phyloP scores from a whole-genome alignment of 1,140 invertebrate genomes.

The Drosophila funebris region DNA sequence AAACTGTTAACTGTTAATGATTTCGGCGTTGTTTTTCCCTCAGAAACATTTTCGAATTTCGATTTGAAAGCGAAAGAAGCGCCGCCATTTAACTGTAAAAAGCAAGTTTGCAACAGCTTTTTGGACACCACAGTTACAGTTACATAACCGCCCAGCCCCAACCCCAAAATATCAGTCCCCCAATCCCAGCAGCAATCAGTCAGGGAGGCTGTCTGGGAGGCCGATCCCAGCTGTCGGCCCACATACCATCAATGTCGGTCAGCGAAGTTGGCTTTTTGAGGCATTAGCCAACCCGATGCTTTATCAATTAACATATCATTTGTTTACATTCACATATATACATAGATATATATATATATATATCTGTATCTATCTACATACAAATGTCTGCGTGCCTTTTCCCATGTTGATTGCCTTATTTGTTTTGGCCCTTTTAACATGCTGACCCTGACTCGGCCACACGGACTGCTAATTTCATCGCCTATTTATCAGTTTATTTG shows the following conservation, averaged over 20 bases:
- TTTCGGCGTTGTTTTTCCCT: slow-evolving; percentile 68
- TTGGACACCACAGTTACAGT: slow-evolving; percentile 33
- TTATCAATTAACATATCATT: slow-evolving; percentile 63
- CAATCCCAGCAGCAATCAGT: slow-evolving; percentile 9
- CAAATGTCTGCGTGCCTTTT: slow-evolving; percentile 1
- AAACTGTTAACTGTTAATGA: slow-evolving; percentile 79
- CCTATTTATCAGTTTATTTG: slow-evolving; percentile 16
- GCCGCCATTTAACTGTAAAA: slow-evolving; percentile 36
- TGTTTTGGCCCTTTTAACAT: slow-evolving; percentile 10
- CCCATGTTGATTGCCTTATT: slow-evolving; percentile 49
- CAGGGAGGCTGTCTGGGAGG: slow-evolving; percentile 1
- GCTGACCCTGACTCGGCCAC: slow-evolving; percentile 3
- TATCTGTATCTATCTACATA: neutral
- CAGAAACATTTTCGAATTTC: slow-evolving; percentile 74
- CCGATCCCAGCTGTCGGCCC: slow-evolving; percentile 41
- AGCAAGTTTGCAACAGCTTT: slow-evolving; percentile 51
- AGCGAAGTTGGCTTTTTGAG: slow-evolving; percentile 6
- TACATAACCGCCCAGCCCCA: slow-evolving; percentile 53
- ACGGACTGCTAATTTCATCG: slow-evolving; percentile 7
- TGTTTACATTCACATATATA: neutral
- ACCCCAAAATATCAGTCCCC: neutral
- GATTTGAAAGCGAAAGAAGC: slow-evolving; percentile 79
- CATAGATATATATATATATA: neutral
- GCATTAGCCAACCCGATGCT: slow-evolving; percentile 21
- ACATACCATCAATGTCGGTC: slow-evolving; percentile 74